Base-by-base conservation (phyloP, 2,888 invertebrate genomes). In the Anodontia alba region DNA sequence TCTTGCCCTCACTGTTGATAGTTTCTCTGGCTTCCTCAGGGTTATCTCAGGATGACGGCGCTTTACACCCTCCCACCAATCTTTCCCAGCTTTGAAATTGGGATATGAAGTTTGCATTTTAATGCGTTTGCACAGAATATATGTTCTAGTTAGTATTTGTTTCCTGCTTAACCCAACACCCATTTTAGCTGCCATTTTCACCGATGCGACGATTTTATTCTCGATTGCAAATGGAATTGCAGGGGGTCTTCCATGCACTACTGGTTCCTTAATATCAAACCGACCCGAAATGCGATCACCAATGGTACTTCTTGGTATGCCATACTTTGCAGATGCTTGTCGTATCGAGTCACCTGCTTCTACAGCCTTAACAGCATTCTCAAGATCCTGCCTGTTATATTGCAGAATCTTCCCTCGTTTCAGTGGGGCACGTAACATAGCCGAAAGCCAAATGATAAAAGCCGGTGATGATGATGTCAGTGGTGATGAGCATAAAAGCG, bases 121-220 rank as follows among this genome's bases (percentile, higher is more conserved):
- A n/a, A n/a, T n/a, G n/a, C n/a, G n/a, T n/a, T n/a, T n/a, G n/a
- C n/a, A n/a, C n/a, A n/a, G n/a, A n/a, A n/a, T n/a, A n/a, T n/a
- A n/a, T 10, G 66, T 36, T 33, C 66, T 31, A 31, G 17, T 10
- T 36, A 66, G 31, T 33, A 66, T 29, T 26, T 66, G 66, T 66
- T 66, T 66, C 29, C 66, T 66, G 66, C 66, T 66, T 36, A 66
- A 36, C 33, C 66, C 66, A 66, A 66, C 66, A 29, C 66, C 66
- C 66, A 66, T 66, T 66, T 66, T 66, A 36, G 66, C 66, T 66
- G 66, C 66, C 8, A 36, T 66, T 36, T 66, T 66, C 66, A 66
- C 66, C 17, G 66, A 33, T 31, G 31, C 7, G 23, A 66, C 66
- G 15, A 66, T 66, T 29, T 66, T 66, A 36, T 66, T 66, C 23